Evolutionary conservation across 1,140 invertebrate species (phyloP).

Genomic region (Drosophila ananassae): DNA sequence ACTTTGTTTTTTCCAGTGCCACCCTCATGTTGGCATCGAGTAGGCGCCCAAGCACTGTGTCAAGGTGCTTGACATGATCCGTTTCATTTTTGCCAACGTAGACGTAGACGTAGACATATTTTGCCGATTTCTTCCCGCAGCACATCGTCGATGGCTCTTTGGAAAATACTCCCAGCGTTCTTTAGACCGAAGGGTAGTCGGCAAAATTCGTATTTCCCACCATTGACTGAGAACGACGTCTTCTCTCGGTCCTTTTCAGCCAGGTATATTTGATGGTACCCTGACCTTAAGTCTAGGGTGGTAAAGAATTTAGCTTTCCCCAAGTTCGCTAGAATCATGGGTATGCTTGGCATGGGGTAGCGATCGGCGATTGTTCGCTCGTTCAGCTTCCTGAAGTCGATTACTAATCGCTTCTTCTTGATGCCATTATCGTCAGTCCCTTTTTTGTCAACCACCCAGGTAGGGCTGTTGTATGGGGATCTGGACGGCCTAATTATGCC

Average conservation of each 20-base stretch:
- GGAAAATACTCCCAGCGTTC: slow-evolving; percentile 19
- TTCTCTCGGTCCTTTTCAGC: slow-evolving; percentile 16
- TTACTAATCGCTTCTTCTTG: slow-evolving; percentile 14
- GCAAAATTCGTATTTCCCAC: slow-evolving; percentile 23
- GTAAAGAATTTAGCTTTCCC: slow-evolving; percentile 17
- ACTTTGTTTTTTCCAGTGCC: background rate
- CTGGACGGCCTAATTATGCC: background rate
- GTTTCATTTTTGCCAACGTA: background rate
- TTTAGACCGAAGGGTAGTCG: slow-evolving; percentile 21
- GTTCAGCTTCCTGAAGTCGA: slow-evolving; percentile 19
- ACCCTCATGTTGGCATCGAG: background rate
- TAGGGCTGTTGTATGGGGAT: slow-evolving; percentile 5
- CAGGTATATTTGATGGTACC: slow-evolving; percentile 17
- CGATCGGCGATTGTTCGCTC: slow-evolving; percentile 11
- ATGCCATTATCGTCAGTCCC: slow-evolving; percentile 13
- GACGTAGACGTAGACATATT: slow-evolving; percentile 11
- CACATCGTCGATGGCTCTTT: slow-evolving; percentile 22
- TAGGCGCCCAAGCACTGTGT: background rate
- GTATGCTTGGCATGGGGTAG: slow-evolving; percentile 18
- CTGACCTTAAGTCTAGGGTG: slow-evolving; percentile 13
- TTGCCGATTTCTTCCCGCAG: slow-evolving; percentile 10
- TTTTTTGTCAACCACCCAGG: slow-evolving; percentile 6
- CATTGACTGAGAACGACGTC: slow-evolving; percentile 24
- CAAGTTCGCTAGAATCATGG: too few species aligned
- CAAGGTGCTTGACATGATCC: background rate